These are phyloP conservation scores for Apis laboriosa DNA, from an alignment of 1,140 invertebrate genomes.

Conservation along the genomic window DNA sequence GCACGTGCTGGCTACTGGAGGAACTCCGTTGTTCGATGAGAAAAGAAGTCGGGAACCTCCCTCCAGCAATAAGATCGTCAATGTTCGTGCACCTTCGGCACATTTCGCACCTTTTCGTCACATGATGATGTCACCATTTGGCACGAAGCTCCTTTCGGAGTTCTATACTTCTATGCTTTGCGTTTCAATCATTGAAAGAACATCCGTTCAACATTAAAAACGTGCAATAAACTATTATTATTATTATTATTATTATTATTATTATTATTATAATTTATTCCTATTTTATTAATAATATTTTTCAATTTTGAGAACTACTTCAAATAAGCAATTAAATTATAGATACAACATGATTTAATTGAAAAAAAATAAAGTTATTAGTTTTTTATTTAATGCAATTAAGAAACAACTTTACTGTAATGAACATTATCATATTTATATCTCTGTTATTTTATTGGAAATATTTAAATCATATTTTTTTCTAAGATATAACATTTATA, in stretches of 20 bases:
- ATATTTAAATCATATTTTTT: background rate
- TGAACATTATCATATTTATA: background rate
- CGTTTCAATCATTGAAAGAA: slow-evolving; percentile 29
- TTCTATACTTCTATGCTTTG: slow-evolving; percentile 1
- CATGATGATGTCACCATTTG: slow-evolving; percentile 52
- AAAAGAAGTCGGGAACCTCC: slow-evolving; percentile 53
- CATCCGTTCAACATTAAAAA: slow-evolving; percentile 33
- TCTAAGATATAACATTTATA: background rate
- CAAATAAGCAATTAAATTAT: background rate
- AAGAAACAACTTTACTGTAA: background rate
- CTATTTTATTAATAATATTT: background rate
- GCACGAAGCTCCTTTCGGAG: slow-evolving; percentile 33
- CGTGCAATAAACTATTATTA: background rate
- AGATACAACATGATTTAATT: background rate
- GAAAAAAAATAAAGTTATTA: background rate
- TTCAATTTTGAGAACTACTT: background rate
- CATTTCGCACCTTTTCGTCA: slow-evolving; percentile 47
- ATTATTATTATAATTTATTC: background rate
- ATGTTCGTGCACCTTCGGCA: slow-evolving; percentile 42
- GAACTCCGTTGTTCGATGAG: slow-evolving; percentile 45
- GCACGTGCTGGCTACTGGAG: slow-evolving; percentile 75
- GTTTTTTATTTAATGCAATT: background rate
- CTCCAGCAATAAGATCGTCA: slow-evolving; percentile 29
- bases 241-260: background rate
- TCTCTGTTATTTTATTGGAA: background rate